Percentiles rank a stretch among this genome's conserved stretches.
Conservation (phyloP, 2,888 invertebrate genomes). For the Catocala nupta region DNA sequence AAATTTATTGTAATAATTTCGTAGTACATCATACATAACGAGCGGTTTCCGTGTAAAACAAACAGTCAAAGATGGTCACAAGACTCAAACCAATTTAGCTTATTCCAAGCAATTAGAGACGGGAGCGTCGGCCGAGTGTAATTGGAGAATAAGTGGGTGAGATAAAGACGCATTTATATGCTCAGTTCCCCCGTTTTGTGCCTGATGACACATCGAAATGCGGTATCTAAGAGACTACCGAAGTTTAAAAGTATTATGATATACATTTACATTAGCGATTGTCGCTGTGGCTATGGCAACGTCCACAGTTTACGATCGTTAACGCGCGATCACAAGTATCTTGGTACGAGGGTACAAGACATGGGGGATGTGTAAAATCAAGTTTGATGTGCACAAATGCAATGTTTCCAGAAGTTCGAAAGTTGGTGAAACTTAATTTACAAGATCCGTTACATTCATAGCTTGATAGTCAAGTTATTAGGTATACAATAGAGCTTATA, state of each 20-base stretch:
- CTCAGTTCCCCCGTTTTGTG: constrained; percentile 9
- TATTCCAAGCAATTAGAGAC: constrained; percentile 61
- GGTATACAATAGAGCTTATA: no score
- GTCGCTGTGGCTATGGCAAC: background rate
- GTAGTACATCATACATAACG: constrained; percentile 40
- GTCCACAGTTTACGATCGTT: background rate
- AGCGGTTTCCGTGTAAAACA: constrained; percentile 48
- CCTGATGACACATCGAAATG: background rate
- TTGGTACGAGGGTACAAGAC: no score
- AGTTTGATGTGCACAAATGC: no score
- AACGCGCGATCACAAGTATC: no score
- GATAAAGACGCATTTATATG: constrained; percentile 42
- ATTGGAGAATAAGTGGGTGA: constrained; percentile 51
- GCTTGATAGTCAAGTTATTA: no score
- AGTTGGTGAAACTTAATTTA: no score
- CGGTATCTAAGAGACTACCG: background rate
- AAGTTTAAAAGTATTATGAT: background rate
- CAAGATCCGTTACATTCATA: no score
- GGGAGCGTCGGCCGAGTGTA: constrained; percentile 57
- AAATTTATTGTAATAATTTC: constrained; percentile 25
- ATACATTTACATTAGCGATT: background rate
- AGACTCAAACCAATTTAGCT: constrained; percentile 61
- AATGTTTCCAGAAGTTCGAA: no score
- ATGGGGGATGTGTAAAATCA: no score
- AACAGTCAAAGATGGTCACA: constrained; percentile 35